Conservation (phyloP, 2,888 invertebrate species). For the Blomia tropicalis region DNA sequence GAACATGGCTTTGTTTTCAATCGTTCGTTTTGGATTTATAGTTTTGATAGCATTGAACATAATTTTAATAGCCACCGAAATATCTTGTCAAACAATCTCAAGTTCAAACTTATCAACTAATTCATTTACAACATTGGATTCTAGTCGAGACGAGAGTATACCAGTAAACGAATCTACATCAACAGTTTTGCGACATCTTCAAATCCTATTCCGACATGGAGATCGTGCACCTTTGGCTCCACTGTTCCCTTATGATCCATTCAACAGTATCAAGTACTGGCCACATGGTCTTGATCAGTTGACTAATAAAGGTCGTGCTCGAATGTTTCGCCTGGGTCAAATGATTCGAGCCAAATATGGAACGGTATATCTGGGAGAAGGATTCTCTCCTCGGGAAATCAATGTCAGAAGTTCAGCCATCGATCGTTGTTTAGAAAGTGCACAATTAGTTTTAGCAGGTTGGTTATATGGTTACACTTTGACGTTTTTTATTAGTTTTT, state of each 20-base stretch:
- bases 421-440: slow-evolving; percentile 19
- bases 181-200: slow-evolving; percentile 6
- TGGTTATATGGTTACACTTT: background rate
- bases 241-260: slow-evolving; percentile 19
- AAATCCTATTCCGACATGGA: slow-evolving; percentile 21
- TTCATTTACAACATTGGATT: too few relatives aligned
- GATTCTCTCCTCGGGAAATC: slow-evolving; percentile 17
- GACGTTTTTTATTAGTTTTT: background rate
- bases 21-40: too few relatives aligned
- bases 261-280: slow-evolving; percentile 19
- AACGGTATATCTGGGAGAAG: slow-evolving; percentile 1
- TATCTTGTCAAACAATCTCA: too few relatives aligned
- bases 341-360: slow-evolving; percentile 16
- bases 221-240: slow-evolving; percentile 9
- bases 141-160: too few relatives aligned
- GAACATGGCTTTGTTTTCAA: too few relatives aligned
- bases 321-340: slow-evolving; percentile 22
- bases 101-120: too few relatives aligned
- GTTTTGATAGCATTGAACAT: too few relatives aligned
- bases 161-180: too few relatives aligned
- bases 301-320: slow-evolving; percentile 2
- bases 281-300: slow-evolving; percentile 21
- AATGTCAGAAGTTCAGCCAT: slow-evolving; percentile 16
- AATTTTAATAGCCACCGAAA: too few relatives aligned
- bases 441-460: slow-evolving; percentile 14